Percentiles rank a stretch among this genome's conserved stretches.
Evolutionary conservation across 2,797 vertebrate species (phyloP).

Genomic region (Hypotaenidia okinawae): DNA sequence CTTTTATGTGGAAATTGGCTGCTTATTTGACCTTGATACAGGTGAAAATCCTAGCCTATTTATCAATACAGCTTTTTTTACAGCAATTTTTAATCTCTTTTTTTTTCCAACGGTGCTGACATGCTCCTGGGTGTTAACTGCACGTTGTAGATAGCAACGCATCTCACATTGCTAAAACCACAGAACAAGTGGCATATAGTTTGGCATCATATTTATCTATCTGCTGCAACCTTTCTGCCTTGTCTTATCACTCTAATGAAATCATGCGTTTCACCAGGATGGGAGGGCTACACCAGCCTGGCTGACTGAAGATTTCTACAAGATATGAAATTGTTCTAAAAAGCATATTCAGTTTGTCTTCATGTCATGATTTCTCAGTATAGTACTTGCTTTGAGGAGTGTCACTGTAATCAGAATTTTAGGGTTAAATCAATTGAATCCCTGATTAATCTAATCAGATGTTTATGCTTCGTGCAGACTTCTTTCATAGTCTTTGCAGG

Average conservation of each 20-base stretch:
- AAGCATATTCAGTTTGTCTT: not conserved
- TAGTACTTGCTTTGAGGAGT: not conserved
- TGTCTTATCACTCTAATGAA: not conserved
- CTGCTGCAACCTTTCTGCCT: not conserved
- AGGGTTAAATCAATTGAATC: conserved; percentile 2
- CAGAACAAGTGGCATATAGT: not conserved
- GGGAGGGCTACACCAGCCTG: not conserved
- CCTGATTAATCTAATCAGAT: not conserved
- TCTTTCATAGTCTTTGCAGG: not conserved
- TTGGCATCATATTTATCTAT: not conserved
- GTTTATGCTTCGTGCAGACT: not conserved
- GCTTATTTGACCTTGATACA: not conserved
- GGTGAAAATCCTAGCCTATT: not conserved
- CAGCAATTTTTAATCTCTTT: not conserved
- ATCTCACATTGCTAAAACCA: not conserved
- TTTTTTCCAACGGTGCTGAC: not conserved
- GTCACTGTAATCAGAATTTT: not conserved
- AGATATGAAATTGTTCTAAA: not conserved
- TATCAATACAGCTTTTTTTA: not conserved
- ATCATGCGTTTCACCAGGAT: not conserved
- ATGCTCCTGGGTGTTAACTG: not conserved
- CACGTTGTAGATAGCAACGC: not conserved
- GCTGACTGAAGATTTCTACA: not conserved
- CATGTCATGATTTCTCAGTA: not conserved
- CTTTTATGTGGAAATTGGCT: not conserved